These are phyloP conservation scores for human DNA, from an alignment of 2,113 vertebrate species.

Conservation along the genomic window GRCh38 chr6:97212001-97212500, in stretches of 20 bases:
- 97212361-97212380: conserved; percentile 22
- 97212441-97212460: background rate
- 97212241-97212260: background rate
- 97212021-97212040: conserved; percentile 8
- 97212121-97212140: background rate
- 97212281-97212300: conserved; percentile 8
- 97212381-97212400: conserved; percentile 12
- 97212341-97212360: background rate
- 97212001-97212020: background rate
- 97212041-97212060: conserved; percentile 10
- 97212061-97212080: background rate
- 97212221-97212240: background rate
- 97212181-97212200: background rate
- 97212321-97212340: background rate
- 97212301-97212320: background rate
- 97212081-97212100: background rate
- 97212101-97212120: conserved; percentile 24
- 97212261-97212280: conserved; percentile 25
- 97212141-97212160: background rate
- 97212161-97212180: conserved; percentile 12
- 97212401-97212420: background rate
- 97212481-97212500: background rate
- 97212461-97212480: background rate
- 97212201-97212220: background rate
- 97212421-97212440: conserved; percentile 2